Evolutionary conservation across 2,888 invertebrate species (phyloP).

Genomic region (Drosophila quinaria): DNA sequence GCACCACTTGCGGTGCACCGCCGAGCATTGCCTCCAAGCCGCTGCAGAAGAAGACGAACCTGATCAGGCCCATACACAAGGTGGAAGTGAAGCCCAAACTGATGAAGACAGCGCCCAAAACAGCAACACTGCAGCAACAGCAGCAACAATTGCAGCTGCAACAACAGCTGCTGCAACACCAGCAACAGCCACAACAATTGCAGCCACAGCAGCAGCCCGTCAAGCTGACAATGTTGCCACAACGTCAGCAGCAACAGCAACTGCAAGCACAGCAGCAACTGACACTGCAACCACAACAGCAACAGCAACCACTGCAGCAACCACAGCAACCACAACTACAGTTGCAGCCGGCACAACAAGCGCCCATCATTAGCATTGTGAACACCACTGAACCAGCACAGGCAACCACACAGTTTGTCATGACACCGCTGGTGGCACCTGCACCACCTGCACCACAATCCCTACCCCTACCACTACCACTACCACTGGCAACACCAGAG

Average conservation of each 20-base stretch:
- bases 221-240: constrained; percentile 54
- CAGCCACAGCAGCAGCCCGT: constrained; percentile 35
- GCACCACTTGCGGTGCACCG: constrained; percentile 67
- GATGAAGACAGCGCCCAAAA: constrained; percentile 67
- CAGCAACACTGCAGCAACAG: constrained; percentile 31
- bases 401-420: constrained; percentile 43
- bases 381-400: constrained; percentile 37
- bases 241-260: constrained; percentile 44
- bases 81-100: constrained; percentile 82
- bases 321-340: constrained; percentile 20
- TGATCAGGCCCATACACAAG: constrained; percentile 82
- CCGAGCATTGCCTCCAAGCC: constrained; percentile 74
- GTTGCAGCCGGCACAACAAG: constrained; percentile 52
- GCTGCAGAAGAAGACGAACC: constrained; percentile 76
- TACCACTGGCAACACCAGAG: constrained; percentile 31
- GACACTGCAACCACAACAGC: constrained; percentile 37
- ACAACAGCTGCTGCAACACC: constrained; percentile 23
- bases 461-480: no score
- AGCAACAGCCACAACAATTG: neutral
- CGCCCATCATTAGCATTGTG: constrained; percentile 55
- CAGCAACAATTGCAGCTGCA: constrained; percentile 32
- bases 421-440: constrained; percentile 41
- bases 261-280: constrained; percentile 22
- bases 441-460: constrained; percentile 20
- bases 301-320: constrained; percentile 17